Evolutionary conservation across 2,797 vertebrate species (phyloP), one percentile per base, ranked within the genome.

Genomic region (Nannoperca obscura): DNA sequence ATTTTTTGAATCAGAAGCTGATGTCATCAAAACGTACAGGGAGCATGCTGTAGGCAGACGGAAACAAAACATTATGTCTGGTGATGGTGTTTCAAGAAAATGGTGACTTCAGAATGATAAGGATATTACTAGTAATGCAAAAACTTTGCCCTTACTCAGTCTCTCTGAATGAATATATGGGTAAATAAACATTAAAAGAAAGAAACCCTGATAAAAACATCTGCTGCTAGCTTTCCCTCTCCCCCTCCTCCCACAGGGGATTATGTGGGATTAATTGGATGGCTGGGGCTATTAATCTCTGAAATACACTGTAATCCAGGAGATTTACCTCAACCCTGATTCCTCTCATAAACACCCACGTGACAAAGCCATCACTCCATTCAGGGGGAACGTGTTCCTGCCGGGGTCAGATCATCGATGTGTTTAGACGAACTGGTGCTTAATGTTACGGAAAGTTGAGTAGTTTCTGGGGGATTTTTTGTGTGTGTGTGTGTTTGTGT

Each of bases 191-290:
- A 78, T 71, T 32, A 47, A 34, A 34, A 49, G 36, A 80, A 72
- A 55, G 36, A 80, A 72, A 55, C 57, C 22, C 42, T 47, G 70
- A 78, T 81, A 36, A 86, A 74, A 86, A 84, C 69, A 81, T 82
- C 74, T 82, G 72, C 46, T 36, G 59, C 38, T 78, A 46, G 27
- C 20, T 76, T 81, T 63, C 67, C 46, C 27, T 44, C 15, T 30
- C 49, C 54, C 30, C 49, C 54, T 59, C 49, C 72, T 67, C 67
- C 34, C 74, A 74, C 60, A 58, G 53, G 22, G 74, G 89, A 92
- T 94, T 91, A 94, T 90, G 72, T 59, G 12, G 86, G 92, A 93
- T 93, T 91, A 92, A 89, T 89, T 89, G 76, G 74, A 86, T 76
- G 80, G 67, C 85, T 84, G 77, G 72, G 74, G 58, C 67, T 84